These are phyloP conservation scores for Heliconius ethilla DNA, from an alignment of 2,888 invertebrate genomes.

Conservation along the genomic window DNA sequence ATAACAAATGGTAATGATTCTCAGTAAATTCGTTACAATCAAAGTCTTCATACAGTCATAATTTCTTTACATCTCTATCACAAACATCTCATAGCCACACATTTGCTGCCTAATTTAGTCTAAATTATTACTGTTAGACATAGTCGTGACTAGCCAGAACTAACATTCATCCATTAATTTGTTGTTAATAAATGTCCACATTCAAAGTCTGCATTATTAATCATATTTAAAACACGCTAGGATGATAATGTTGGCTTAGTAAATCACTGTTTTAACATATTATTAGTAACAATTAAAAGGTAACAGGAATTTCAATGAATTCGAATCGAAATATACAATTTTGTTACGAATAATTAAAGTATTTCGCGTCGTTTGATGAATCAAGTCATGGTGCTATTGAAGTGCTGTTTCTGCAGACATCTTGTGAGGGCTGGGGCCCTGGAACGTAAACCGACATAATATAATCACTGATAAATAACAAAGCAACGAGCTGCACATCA, in stretches of 20 bases:
- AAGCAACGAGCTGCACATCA: slow-evolving; percentile 51
- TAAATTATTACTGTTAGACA: slow-evolving; percentile 38
- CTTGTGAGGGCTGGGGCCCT: slow-evolving; percentile 77
- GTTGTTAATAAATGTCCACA: slow-evolving; percentile 23
- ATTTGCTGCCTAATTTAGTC: slow-evolving; percentile 45
- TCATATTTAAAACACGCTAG: slow-evolving; percentile 40
- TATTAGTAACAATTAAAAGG: slow-evolving; percentile 51
- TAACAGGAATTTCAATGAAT: slow-evolving; percentile 60
- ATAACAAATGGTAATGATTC: slow-evolving; percentile 54
- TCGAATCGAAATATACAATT: slow-evolving; percentile 64
- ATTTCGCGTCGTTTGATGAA: slow-evolving; percentile 50
- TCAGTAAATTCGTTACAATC: slow-evolving; percentile 56
- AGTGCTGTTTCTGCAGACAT: slow-evolving; percentile 70
- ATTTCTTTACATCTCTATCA: slow-evolving; percentile 40
- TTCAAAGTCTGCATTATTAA: slow-evolving; percentile 29
- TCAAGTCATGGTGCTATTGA: slow-evolving; percentile 74
- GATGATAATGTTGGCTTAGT: slow-evolving; percentile 46
- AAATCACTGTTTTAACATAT: slow-evolving; percentile 46
- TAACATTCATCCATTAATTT: slow-evolving; percentile 29
- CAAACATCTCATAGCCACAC: slow-evolving; percentile 46
- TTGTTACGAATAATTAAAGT: slow-evolving; percentile 58
- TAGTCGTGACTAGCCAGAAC: slow-evolving; percentile 44
- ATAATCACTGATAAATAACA: slow-evolving; percentile 47
- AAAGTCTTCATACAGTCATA: slow-evolving; percentile 42
- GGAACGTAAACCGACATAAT: slow-evolving; percentile 56